Conservation (phyloP, 2,113 vertebrate species). For the Sorex araneus region DNA sequence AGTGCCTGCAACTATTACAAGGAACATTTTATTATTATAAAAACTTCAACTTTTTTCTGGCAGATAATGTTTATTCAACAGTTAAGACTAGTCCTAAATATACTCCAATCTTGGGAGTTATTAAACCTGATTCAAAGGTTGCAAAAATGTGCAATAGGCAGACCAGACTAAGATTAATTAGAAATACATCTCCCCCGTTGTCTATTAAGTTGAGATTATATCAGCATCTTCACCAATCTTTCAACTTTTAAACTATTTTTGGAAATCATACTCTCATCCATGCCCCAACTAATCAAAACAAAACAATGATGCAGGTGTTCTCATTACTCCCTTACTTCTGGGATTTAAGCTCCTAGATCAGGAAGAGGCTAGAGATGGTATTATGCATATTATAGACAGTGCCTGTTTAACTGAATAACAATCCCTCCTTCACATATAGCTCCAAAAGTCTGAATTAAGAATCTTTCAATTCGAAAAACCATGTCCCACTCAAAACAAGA, state of each 20-base stretch:
- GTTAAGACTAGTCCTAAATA: neutral
- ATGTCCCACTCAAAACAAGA: conserved; percentile 36
- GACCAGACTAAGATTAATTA: conserved; percentile 36
- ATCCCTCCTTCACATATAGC: neutral
- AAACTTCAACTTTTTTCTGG: conserved; percentile 27
- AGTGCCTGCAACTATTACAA: neutral
- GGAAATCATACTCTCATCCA: conserved; percentile 14
- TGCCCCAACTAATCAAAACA: conserved; percentile 64
- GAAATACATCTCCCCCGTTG: neutral
- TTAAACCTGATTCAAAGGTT: conserved; percentile 46
- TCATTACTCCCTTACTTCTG: conserved; percentile 46
- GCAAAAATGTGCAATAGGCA: conserved; percentile 47
- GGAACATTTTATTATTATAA: conserved; percentile 43
- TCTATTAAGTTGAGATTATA: conserved; percentile 53
- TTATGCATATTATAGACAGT: conserved; percentile 29
- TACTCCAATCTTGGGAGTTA: neutral
- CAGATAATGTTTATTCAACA: neutral
- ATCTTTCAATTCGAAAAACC: conserved; percentile 55
- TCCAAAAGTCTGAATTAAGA: conserved; percentile 42
- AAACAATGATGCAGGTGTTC: conserved; percentile 49
- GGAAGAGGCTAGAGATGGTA: neutral
- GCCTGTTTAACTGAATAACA: neutral
- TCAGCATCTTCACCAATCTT: conserved; percentile 34
- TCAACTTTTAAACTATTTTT: conserved; percentile 44
- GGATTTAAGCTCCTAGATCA: conserved; percentile 45